A percentile compares a stretch with the other conserved stretches of the same genome.
Evolutionary conservation across 2,113 vertebrate genomes (phyloP).

Genomic region (Andinoacara biseriatus): DNA sequence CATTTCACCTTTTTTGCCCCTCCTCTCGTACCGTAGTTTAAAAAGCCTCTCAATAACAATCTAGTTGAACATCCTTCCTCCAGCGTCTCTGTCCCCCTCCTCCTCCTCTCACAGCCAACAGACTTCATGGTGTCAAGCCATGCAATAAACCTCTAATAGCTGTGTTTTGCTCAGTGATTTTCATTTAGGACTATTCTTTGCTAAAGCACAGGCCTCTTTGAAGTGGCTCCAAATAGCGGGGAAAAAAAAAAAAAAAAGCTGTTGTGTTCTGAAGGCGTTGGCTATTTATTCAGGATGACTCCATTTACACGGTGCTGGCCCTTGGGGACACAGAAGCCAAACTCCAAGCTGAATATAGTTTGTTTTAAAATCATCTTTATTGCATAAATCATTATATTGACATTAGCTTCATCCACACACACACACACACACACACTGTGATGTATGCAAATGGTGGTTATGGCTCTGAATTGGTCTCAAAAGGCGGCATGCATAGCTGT

Average conservation of each 20-base stretch:
- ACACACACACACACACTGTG: conserved; percentile 1
- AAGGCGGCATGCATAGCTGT: conserved; percentile 1
- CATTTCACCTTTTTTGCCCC: conserved; percentile 23
- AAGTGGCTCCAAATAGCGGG: conserved; percentile 34
- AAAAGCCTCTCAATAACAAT: conserved; percentile 50
- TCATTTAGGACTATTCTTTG: conserved; percentile 60
- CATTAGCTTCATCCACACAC: conserved; percentile 26
- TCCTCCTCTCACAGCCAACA: conserved; percentile 26
- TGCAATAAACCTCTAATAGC: conserved; percentile 56
- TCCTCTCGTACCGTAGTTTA: conserved; percentile 43
- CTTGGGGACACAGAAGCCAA: conserved; percentile 36
- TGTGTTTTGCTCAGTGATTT: conserved; percentile 64
- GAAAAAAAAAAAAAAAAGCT: neutral
- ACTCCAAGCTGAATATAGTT: conserved; percentile 47
- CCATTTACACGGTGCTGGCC: conserved; percentile 47
- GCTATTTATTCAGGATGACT: conserved; percentile 54
- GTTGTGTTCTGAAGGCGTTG: conserved; percentile 46
- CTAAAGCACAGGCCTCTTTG: conserved; percentile 49
- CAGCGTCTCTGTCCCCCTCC: conserved; percentile 17
- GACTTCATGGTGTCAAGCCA: conserved; percentile 55
- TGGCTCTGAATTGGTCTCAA: conserved; percentile 27
- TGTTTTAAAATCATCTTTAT: conserved; percentile 19
- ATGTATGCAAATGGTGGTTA: conserved; percentile 27
- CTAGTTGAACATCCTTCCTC: conserved; percentile 31
- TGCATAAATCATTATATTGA: conserved; percentile 59